Percentiles rank a stretch among this genome's conserved stretches.
Conservation (phyloP, 2,797 vertebrate genomes). For the Macroramphosus scolopax region DNA sequence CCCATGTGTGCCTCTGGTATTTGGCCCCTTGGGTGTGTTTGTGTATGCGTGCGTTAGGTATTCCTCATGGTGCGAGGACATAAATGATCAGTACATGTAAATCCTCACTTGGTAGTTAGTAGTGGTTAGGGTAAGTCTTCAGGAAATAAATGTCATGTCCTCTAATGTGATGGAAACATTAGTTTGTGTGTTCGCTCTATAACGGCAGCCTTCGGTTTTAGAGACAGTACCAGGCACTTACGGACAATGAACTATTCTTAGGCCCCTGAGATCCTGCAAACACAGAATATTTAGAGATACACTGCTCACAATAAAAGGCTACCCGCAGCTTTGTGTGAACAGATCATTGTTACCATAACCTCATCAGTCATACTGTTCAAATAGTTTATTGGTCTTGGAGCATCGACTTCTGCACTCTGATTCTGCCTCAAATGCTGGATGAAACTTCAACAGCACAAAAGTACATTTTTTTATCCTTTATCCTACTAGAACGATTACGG, state of each 20-base stretch:
- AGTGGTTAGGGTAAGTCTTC: too few relatives aligned
- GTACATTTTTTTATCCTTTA: too few relatives aligned
- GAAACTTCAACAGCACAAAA: too few relatives aligned
- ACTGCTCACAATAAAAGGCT: conserved; percentile 20
- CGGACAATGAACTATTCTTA: conserved; percentile 74
- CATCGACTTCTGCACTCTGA: conserved; percentile 29
- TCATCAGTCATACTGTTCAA: conserved; percentile 1
- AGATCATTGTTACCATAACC: too few relatives aligned
- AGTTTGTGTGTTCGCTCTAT: conserved; percentile 12
- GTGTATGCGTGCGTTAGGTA: too few relatives aligned
- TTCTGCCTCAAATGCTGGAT: conserved; percentile 5
- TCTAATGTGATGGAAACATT: too few relatives aligned
- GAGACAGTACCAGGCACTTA: conserved; percentile 66
- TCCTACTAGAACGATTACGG: too few relatives aligned
- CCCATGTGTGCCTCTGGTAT: conserved; percentile 8
- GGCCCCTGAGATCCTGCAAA: conserved; percentile 21
- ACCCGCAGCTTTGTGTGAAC: too few relatives aligned
- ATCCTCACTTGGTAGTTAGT: too few relatives aligned
- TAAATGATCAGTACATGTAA: too few relatives aligned
- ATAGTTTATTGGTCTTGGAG: conserved; percentile 12
- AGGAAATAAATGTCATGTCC: too few relatives aligned
- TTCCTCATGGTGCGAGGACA: too few relatives aligned
- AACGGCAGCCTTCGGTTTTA: conserved; percentile 4
- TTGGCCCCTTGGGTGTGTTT: conserved; percentile 3
- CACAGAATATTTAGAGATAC: conserved; percentile 32